Base-by-base conservation (phyloP, 2,888 invertebrate genomes). In the Agriotes lineatus region DNA sequence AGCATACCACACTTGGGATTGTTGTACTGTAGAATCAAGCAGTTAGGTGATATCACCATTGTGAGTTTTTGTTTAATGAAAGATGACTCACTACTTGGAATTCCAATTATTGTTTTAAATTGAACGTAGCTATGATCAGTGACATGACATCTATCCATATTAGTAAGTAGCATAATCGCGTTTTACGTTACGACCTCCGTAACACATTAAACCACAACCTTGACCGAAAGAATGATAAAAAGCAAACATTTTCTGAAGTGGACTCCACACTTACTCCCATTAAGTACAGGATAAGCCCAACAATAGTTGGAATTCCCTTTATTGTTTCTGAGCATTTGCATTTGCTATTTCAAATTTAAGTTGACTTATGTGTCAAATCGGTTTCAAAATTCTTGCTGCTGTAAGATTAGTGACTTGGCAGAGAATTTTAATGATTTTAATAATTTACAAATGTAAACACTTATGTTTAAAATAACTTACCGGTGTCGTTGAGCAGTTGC, bases 401-500 rank as follows among this genome's bases (percentile, higher is more conserved):
- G n/a, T n/a, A n/a, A n/a, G n/a, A n/a, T n/a, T n/a, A n/a, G 3
- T 25, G 25, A 7, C 7, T 25, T 25, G 25, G 7, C 7, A 7
- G 25, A 5, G 25, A 25, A 25, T 25, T 25, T 25, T 25, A 25
- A 25, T 25, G 25, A 5, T 25, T 35, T 39, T n/a, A 1, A 39
- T n/a, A 39, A 39, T 5, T 35, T 35, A 35, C n/a, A 35, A 10
- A 10, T n/a, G 6, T 4, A 9, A 42, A 70, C n/a, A n/a, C n/a
- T n/a, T n/a, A n/a, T n/a, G n/a, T n/a, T n/a, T n/a, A n/a, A n/a
- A n/a, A n/a, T n/a, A 69, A 77, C 85, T 85, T 80, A 89, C 89
- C 89, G 74, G 89, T 89, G 81, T 89, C 89, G 83, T 89, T 89
- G 84, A 89, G 88, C 75, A 88, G 83, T 74, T 86, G 87, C 82